Base-by-base conservation (phyloP, 2,888 invertebrate species). In the Nesidiocoris tenuis region DNA sequence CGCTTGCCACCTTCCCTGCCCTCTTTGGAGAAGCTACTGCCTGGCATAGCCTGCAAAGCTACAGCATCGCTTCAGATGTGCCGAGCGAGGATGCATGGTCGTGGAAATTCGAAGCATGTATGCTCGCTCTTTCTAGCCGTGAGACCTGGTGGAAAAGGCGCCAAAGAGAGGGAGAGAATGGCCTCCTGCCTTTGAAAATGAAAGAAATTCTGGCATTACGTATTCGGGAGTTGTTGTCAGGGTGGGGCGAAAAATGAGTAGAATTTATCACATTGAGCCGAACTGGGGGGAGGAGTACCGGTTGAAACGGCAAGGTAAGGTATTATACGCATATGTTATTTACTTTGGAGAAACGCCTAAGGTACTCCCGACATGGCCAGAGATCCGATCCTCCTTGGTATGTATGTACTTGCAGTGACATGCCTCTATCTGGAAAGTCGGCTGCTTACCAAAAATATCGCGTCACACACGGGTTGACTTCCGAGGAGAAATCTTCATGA, bases 171-270 rank as follows among this genome's bases (percentile, higher is more conserved):
- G 57, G 61, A 59, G 57, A 57, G 12, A 25, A 22, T 21, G 19
- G 19, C 39, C 7, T 9, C 56, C 55, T 16, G 70, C 21, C 22
- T 57, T 59, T 24, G 70, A 67, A 67, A 67, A 67, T 67, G 67
- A 67, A 67, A 67, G 67, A 67, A 67, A 67, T 67, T 67, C 67
- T 67, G 56, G 55, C 56, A 67, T 67, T 67, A 67, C 67, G 67
- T 67, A 67, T 67, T 67, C 67, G 67, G n/a, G 17, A 39, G 55
- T 67, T 67, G 67, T 67, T 67, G 67, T 55, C 22, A 17, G 67
- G 21, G 67, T 55, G 54, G 67, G 21, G 67, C 55, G 67, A 67
- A 67, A 67, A 67, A 67, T 67, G 67, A 67, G 67, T 55, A 16
- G 67, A 67, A 67, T 67, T 54, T 67, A 67, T 67, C 55, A 67